These are phyloP conservation scores for Megalurothrips usitatus DNA, from an alignment of 2,888 invertebrate genomes.

Conservation along the genomic window DNA sequence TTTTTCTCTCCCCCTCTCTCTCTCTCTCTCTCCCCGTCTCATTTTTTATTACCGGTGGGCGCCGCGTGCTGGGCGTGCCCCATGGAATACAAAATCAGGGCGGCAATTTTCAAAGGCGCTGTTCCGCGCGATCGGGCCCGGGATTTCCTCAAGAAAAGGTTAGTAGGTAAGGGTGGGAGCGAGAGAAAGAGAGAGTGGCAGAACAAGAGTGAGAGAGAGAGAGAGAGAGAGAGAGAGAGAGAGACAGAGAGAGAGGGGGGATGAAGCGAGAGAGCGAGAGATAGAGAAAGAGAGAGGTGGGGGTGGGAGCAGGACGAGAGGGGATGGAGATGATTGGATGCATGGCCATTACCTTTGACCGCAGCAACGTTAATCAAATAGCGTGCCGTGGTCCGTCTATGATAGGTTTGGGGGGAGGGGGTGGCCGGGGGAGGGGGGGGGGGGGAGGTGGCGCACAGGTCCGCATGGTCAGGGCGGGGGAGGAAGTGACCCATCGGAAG, in stretches of 20 bases:
- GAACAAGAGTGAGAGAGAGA: not conserved
- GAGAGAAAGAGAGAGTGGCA: not conserved
- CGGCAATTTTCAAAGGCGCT: too few species aligned
- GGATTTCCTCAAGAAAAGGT: not conserved
- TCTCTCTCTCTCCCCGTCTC: too few species aligned
- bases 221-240: not conserved
- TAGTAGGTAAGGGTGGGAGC: not conserved
- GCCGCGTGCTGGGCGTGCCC: too few species aligned
- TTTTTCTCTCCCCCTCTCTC: too few species aligned
- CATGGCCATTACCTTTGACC: not conserved
- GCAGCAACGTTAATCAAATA: slow-evolving; percentile 8
- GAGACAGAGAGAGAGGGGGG: not conserved
- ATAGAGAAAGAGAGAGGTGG: too few species aligned
- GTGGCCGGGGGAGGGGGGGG: not conserved
- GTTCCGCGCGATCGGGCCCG: too few species aligned
- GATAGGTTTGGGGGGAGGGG: not conserved
- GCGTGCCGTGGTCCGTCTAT: not conserved
- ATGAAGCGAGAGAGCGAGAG: too few species aligned
- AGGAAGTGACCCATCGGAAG: too few species aligned
- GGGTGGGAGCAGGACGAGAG: not conserved
- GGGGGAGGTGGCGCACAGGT: not conserved
- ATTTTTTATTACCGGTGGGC: too few species aligned
- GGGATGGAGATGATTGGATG: not conserved
- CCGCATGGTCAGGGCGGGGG: too few species aligned
- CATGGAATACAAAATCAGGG: too few species aligned